A percentile compares a stretch with the other conserved stretches of the same genome.
Evolutionary conservation across 2,888 invertebrate genomes (phyloP).

Genomic region (Dusona sp.): DNA sequence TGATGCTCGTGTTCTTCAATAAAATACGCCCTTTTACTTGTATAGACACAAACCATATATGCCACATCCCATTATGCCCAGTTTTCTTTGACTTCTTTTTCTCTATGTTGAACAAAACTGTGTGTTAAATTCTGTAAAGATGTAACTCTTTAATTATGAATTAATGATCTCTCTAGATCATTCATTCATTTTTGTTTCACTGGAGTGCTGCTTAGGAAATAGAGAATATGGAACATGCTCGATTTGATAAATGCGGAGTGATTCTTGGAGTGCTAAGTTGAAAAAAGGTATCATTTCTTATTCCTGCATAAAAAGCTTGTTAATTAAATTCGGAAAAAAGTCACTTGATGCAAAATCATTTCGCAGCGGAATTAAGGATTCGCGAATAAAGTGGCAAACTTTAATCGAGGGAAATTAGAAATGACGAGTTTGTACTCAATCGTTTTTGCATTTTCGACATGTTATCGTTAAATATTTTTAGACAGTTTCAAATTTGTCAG

Average conservation of each 20-base stretch:
- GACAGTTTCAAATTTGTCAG: too few species aligned
- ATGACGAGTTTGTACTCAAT: neutral
- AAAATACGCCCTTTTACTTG: slow-evolving; percentile 44
- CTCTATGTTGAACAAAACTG: neutral
- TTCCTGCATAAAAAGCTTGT: too few species aligned
- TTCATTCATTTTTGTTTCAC: neutral
- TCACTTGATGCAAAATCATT: neutral
- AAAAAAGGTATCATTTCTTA: too few species aligned
- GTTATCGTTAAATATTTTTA: neutral
- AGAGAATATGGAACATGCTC: neutral
- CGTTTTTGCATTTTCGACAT: neutral
- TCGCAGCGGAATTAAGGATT: neutral
- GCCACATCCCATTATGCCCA: neutral
- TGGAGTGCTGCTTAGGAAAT: neutral
- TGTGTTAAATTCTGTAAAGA: neutral
- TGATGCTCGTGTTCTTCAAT: slow-evolving; percentile 51
- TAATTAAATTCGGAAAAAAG: too few species aligned
- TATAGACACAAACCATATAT: neutral
- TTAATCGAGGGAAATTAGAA: neutral
- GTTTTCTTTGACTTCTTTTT: neutral
- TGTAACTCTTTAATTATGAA: too few species aligned
- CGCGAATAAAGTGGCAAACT: neutral
- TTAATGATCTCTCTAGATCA: neutral
- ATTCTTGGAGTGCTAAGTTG: too few species aligned
- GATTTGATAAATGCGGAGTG: neutral